These are phyloP conservation scores for Nycticebus coucang DNA, from an alignment of 2,113 vertebrate species.

Conservation along the genomic window DNA sequence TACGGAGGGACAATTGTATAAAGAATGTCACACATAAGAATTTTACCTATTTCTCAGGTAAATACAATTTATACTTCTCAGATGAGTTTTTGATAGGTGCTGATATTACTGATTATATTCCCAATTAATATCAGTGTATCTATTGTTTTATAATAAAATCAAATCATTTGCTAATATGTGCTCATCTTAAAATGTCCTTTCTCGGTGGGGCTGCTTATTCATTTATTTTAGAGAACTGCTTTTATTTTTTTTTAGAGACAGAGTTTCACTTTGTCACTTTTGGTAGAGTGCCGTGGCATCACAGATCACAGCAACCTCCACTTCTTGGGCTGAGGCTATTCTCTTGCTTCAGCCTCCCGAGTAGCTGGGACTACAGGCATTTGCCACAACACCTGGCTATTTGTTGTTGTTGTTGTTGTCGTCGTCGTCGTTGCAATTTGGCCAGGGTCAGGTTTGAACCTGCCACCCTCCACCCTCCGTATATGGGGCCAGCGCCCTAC, in stretches of 20 bases:
- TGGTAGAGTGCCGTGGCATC: no score
- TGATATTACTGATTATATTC: neutral
- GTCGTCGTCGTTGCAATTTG: no score
- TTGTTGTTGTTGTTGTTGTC: no score
- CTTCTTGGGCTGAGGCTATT: no score
- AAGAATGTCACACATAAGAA: neutral
- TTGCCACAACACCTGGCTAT: no score
- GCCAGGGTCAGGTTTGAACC: no score
- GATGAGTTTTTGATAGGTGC: slow-evolving; percentile 1
- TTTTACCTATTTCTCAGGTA: slow-evolving; percentile 14
- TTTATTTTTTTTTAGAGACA: neutral
- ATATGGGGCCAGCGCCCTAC: no score
- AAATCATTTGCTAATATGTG: neutral
- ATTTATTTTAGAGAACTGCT: slow-evolving; percentile 13
- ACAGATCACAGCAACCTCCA: no score
- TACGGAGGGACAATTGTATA: neutral
- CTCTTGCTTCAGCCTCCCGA: no score
- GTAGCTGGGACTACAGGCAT: no score
- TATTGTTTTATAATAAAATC: slow-evolving; percentile 39
- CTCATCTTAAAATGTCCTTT: slow-evolving; percentile 15
- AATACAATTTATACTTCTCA: slow-evolving; percentile 40
- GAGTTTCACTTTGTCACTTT: no score
- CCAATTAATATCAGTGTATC: neutral
- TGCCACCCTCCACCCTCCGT: no score
- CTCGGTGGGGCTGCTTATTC: neutral